Evolutionary conservation across 2,888 invertebrate species (phyloP).

Genomic region (Helobdella robusta): DNA sequence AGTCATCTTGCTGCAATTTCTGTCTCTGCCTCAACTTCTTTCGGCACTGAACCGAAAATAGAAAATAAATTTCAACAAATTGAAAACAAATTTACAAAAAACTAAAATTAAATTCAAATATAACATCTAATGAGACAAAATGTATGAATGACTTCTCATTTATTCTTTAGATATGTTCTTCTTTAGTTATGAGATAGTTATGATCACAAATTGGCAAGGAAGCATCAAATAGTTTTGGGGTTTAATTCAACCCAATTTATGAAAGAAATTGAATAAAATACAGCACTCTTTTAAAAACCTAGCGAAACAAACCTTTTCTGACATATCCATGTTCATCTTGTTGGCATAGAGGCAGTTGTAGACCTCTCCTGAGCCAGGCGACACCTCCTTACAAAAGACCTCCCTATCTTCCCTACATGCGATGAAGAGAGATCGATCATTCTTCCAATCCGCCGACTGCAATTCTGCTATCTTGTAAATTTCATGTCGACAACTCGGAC

Average conservation of each 20-base stretch:
- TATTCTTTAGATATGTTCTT: no score
- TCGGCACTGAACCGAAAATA: conserved; percentile 56
- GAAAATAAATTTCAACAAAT: not conserved
- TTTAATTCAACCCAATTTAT: no score
- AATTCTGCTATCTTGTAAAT: conserved; percentile 75
- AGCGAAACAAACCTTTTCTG: conserved; percentile 47
- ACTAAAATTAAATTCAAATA: no score
- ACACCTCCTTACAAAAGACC: conserved; percentile 61
- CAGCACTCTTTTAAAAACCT: no score
- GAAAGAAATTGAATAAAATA: no score
- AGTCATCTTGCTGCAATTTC: conserved; percentile 78
- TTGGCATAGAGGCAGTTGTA: conserved; percentile 80
- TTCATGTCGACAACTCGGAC: conserved; percentile 64
- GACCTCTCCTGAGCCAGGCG: conserved; percentile 67
- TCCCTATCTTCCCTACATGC: conserved; percentile 78
- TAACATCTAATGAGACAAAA: no score
- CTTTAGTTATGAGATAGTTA: no score
- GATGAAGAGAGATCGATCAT: conserved; percentile 77
- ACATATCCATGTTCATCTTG: conserved; percentile 63
- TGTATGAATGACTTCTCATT: no score
- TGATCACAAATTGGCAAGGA: no score
- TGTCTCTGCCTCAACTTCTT: conserved; percentile 75
- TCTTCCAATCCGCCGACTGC: conserved; percentile 74
- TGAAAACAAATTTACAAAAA: no score
- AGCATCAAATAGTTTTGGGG: no score